phyloP scores from a whole-genome alignment of 2,113 vertebrate species.

The Tor tambroides region DNA sequence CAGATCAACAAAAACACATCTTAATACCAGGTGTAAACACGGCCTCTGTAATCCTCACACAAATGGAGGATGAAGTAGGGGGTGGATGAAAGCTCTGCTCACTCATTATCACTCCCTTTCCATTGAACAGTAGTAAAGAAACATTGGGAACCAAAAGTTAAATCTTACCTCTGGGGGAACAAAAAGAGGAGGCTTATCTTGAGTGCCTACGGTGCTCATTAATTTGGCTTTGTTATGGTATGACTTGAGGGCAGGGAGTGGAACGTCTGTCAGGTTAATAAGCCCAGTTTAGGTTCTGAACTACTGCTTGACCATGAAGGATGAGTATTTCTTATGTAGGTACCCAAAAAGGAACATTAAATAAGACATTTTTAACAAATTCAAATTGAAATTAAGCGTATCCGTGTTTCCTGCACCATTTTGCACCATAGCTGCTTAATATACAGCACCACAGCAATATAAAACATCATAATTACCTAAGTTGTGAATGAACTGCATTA shows the following conservation, averaged over 20 bases:
- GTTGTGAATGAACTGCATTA: neutral
- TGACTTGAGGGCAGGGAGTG: slow-evolving; percentile 49
- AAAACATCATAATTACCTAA: neutral
- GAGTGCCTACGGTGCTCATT: slow-evolving; percentile 49
- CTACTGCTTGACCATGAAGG: slow-evolving; percentile 47
- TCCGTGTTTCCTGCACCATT: neutral
- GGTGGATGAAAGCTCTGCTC: neutral
- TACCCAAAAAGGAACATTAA: neutral
- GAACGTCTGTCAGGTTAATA: slow-evolving; percentile 46
- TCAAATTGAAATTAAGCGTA: neutral
- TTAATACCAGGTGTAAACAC: too few species aligned
- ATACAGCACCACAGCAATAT: neutral
- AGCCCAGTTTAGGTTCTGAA: slow-evolving; percentile 61
- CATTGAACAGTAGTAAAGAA: too few species aligned
- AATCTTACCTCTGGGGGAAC: neutral
- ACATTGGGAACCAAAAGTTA: neutral
- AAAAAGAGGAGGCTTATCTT: slow-evolving; percentile 16
- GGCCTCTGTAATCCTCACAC: neutral
- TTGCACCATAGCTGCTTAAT: neutral
- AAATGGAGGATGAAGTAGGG: neutral
- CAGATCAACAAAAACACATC: too few species aligned
- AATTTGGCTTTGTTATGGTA: slow-evolving; percentile 44
- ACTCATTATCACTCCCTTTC: slow-evolving; percentile 27
- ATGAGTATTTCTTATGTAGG: slow-evolving; percentile 14
- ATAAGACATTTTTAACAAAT: too few species aligned